These are phyloP conservation scores for Hyles euphorbiae DNA, from an alignment of 1,140 invertebrate genomes.

Conservation along the genomic window DNA sequence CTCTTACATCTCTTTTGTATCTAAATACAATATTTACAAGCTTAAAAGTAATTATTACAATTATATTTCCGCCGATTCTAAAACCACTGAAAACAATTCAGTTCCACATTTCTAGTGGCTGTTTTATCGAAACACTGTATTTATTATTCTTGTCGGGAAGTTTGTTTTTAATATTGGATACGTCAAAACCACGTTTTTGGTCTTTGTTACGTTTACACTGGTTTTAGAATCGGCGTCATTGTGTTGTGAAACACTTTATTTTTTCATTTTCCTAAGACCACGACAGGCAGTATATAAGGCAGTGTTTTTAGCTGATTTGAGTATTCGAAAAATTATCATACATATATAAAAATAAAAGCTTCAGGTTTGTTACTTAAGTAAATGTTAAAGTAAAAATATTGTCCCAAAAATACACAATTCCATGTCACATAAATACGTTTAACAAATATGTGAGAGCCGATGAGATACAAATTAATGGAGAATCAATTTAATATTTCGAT, in stretches of 20 bases:
- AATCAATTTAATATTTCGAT: too few relatives aligned
- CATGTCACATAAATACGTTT: constrained; percentile 4
- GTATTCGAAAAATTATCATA: constrained; percentile 38
- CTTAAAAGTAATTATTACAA: too few relatives aligned
- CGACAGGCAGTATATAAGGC: constrained; percentile 44
- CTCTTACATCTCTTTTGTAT: constrained; percentile 64
- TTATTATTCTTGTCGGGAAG: too few relatives aligned
- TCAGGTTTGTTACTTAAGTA: constrained; percentile 33
- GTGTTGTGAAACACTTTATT: neutral
- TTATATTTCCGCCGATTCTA: too few relatives aligned
- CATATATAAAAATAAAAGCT: constrained; percentile 29
- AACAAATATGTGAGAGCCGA: too few relatives aligned
- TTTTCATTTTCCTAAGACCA: neutral
- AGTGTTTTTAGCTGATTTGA: constrained; percentile 64
- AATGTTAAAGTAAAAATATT: constrained; percentile 36
- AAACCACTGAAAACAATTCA: too few relatives aligned
- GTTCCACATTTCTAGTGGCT: too few relatives aligned
- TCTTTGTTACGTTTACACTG: too few relatives aligned
- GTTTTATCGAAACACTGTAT: too few relatives aligned
- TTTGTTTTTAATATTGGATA: too few relatives aligned
- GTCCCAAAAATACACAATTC: constrained; percentile 54
- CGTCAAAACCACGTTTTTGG: too few relatives aligned
- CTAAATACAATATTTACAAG: constrained; percentile 72
- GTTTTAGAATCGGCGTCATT: constrained; percentile 8
- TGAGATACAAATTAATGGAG: too few relatives aligned